Base-by-base conservation (phyloP, 2,888 invertebrate species). In the Lochmaea crataegi region DNA sequence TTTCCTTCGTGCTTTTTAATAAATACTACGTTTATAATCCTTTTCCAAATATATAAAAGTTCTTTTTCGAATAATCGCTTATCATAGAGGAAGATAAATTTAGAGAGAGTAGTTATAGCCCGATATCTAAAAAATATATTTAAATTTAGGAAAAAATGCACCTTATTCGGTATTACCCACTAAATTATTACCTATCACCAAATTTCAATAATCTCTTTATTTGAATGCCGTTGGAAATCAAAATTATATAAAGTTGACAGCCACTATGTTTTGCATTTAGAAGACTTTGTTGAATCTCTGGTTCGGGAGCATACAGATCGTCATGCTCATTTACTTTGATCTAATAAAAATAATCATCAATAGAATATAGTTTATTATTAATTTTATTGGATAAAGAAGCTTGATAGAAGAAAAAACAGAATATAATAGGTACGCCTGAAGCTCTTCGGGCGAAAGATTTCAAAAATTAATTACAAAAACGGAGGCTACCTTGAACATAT, bases 1-100 rank as follows among this genome's bases (percentile, higher is more conserved):
- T 68, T 77, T 5, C 83, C 74, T 63, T 75, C 86, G 80, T 91
- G 91, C 78, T 89, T 89, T 64, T 90, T 89, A 14, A 95, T 86
- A 78, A 95, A 95, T 9, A 95, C 85, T 0, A 93, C 91, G 79
- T 93, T 93, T 18, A 94, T 90, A 64, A 95, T 91, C 75, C 93
- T 89, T 75, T 92, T 93, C 95, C 95, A 95, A 14, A 95, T 84
- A 80, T 92, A 93, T 80, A 92, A 90, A 75, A 93, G 86, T 6
- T 92, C 89, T 76, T 89, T 88, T 66, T 88, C 88, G 80, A 94
- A 92, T 1, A 95, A 87, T 6, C 93, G 87, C 72, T 88, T 86
- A 84, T 95, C 94, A 83, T 94, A 89, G 0, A 94, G 86, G 72
- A 95, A 85, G 51, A 95, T 87, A 82, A 91, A 95, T 78, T 91